A percentile compares a stretch with the other conserved stretches of the same genome.
These are phyloP conservation scores for Drosophila lacteicornis DNA, from an alignment of 1,140 invertebrate genomes.

Conservation along the genomic window DNA sequence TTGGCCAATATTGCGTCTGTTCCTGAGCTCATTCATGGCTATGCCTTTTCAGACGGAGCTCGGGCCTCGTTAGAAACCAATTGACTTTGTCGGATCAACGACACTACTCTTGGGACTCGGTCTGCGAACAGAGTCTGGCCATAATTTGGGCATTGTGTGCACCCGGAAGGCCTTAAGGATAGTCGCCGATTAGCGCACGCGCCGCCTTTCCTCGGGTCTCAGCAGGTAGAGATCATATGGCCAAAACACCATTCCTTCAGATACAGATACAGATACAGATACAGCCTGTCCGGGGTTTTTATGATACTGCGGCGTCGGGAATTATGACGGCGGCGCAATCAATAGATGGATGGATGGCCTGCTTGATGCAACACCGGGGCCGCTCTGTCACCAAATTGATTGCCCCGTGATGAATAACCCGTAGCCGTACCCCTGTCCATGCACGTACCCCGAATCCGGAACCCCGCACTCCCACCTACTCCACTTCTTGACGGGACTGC, in stretches of 20 bases:
- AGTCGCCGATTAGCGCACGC: constrained; percentile 51
- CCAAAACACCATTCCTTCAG: not conserved
- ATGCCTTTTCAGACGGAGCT: constrained; percentile 18
- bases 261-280: not conserved
- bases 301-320: constrained; percentile 41
- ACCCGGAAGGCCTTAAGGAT: constrained; percentile 5
- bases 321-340: constrained; percentile 43
- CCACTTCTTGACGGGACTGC: not conserved
- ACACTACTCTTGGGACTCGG: constrained; percentile 28
- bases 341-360: constrained; percentile 24
- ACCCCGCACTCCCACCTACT: not conserved
- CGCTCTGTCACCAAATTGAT: constrained; percentile 24
- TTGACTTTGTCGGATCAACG: constrained; percentile 71
- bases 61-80: constrained; percentile 75
- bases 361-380: constrained; percentile 26
- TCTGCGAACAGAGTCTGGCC: constrained; percentile 47
- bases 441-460: not conserved
- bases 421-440: not conserved
- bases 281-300: constrained; percentile 15
- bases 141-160: constrained; percentile 61
- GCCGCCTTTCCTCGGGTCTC: constrained; percentile 19
- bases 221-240: constrained; percentile 47
- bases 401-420: constrained; percentile 38
- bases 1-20: constrained; percentile 1
- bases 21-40: constrained; percentile 10